phyloP scores from a whole-genome alignment of 2,797 vertebrate species.

The Meda fulgida region DNA sequence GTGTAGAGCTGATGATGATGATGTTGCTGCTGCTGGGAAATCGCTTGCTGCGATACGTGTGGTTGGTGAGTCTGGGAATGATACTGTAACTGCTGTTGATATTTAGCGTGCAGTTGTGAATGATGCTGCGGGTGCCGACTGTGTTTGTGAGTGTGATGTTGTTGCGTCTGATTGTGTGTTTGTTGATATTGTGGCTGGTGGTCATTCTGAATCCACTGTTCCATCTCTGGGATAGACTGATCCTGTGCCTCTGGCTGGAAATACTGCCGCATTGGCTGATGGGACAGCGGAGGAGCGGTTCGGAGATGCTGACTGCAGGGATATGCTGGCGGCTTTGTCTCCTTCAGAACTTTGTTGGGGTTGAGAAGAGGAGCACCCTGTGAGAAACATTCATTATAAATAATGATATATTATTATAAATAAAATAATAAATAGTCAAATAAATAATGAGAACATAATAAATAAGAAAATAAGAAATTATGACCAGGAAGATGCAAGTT shows the following conservation, averaged over 20 bases:
- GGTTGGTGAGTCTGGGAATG: constrained; percentile 56
- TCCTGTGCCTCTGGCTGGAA: constrained; percentile 45
- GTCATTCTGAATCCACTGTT: constrained; percentile 47
- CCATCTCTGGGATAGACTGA: constrained; percentile 47
- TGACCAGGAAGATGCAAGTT: background rate
- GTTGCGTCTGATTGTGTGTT: constrained; percentile 61
- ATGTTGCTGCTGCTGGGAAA: constrained; percentile 49
- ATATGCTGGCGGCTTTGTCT: constrained; percentile 78
- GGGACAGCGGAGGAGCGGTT: constrained; percentile 33
- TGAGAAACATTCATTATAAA: background rate
- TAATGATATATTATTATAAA: background rate
- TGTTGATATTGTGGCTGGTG: constrained; percentile 55
- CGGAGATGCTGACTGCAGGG: constrained; percentile 70
- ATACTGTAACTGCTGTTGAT: constrained; percentile 46
- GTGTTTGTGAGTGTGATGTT: constrained; percentile 47
- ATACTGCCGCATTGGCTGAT: constrained; percentile 54
- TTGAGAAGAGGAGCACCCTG: constrained; percentile 81
- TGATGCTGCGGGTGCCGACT: constrained; percentile 38
- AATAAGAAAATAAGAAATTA: background rate
- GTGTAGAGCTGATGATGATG: constrained; percentile 39
- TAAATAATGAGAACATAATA: too few species aligned
- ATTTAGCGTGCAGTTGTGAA: constrained; percentile 50
- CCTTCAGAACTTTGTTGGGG: constrained; percentile 76
- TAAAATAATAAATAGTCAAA: background rate
- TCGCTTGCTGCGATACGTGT: constrained; percentile 52